Evolutionary conservation across 2,888 invertebrate species (phyloP).

Genomic region (Tholera decimalis): DNA sequence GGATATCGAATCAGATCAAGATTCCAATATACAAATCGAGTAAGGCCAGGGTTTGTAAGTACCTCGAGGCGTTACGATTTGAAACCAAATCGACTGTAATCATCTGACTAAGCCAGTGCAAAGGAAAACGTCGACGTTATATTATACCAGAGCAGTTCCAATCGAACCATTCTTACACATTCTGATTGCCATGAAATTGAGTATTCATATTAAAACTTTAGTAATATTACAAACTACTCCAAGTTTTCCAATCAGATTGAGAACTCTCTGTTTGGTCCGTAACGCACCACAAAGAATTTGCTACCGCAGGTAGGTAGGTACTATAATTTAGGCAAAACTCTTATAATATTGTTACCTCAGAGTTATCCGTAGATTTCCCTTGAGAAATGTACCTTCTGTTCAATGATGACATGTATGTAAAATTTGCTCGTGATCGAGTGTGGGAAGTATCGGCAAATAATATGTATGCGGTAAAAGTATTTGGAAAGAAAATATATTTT

Average conservation of each 20-base stretch:
- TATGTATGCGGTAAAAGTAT: conserved; percentile 13
- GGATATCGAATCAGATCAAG: conserved; percentile 27
- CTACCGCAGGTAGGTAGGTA: conserved; percentile 5
- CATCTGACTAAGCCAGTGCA: neutral
- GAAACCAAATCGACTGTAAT: conserved; percentile 27
- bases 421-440: conserved; percentile 58
- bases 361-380: conserved; percentile 65
- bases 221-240: conserved; percentile 44
- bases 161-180: conserved; percentile 18
- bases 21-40: conserved; percentile 32
- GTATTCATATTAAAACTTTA: conserved; percentile 47
- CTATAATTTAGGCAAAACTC: conserved; percentile 66
- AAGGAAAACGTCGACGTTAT: conserved; percentile 3
- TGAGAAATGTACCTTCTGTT: conserved; percentile 56
- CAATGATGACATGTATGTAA: conserved; percentile 62
- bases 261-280: conserved; percentile 33
- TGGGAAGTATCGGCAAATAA: conserved; percentile 44
- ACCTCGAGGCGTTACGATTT: conserved; percentile 13
- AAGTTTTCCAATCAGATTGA: conserved; percentile 57
- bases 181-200: conserved; percentile 40
- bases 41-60: conserved; percentile 5
- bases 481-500: neutral
- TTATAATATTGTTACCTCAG: conserved; percentile 64
- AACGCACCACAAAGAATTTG: conserved; percentile 45
- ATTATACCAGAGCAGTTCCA: conserved; percentile 3